Base-by-base conservation (phyloP, 2,797 vertebrate species). In the Strix occidentalis region DNA sequence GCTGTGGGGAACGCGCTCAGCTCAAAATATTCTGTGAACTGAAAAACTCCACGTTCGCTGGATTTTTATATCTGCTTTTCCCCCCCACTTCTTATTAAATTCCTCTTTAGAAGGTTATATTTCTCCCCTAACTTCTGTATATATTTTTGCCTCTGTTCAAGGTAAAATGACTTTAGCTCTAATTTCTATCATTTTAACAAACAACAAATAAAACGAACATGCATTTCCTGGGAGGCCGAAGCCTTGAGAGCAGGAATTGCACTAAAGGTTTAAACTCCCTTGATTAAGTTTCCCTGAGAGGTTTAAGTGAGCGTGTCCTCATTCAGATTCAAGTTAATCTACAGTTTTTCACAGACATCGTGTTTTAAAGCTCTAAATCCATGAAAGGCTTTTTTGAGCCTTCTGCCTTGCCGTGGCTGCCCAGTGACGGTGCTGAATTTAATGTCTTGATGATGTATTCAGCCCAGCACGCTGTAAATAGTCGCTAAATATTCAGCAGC, bases 311-410 rank as follows among this genome's bases (percentile, higher is more conserved):
- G 60, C 50, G 48, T 87, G 74, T 87, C 76, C 23, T 2, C 82
- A 45, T 90, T 80, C 70, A 69, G 90, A 58, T 77, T 35, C 69
- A 29, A 82, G 37, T 85, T 88, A 94, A 96, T 94, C 90, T 84
- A 20, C 64, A 57, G 61, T 54, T 87, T 87, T 86, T 91, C 46
- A 39, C 9, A 81, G 74, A 82, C 63, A 77, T 96, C 48, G 23
- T 84, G 82, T 90, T 91, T 96, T 68, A 87, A 80, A 92, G 77
- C 70, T 77, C 76, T 91, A 93, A 96, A 91, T 84, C 90, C 66
- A 56, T 9, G 33, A 33, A 51, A 83, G 45, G n/a, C 54, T 25
- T 58, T 88, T 71, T 50, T 65, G 60, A 87, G 63, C 88, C 82
- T 84, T 66, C 69, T 66, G 85, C 35, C 54, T 88, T 37, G 87